Percentiles rank a stretch among this genome's conserved stretches.
Conservation (phyloP, 2,888 invertebrate genomes). For the Orthosia gracilis region DNA sequence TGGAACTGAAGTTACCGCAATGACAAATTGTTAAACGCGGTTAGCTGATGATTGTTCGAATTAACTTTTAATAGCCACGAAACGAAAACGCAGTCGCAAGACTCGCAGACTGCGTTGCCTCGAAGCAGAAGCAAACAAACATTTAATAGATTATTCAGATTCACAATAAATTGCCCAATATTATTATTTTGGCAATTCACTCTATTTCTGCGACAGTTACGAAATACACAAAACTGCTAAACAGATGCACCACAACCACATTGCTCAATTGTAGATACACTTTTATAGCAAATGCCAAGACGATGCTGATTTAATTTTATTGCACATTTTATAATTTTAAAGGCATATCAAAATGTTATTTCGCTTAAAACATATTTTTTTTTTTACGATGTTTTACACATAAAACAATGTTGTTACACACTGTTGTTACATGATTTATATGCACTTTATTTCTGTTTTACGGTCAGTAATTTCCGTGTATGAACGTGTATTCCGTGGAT, state of each 20-base stretch:
- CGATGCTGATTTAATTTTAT: slow-evolving; percentile 11
- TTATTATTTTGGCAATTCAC: slow-evolving; percentile 18
- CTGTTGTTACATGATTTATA: background rate
- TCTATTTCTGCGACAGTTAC: slow-evolving; percentile 1
- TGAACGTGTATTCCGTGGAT: no score
- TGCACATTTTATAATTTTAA: slow-evolving; percentile 3
- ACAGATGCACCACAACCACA: background rate
- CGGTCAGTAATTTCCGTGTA: background rate
- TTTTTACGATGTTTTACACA: slow-evolving; percentile 17
- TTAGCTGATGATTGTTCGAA: background rate
- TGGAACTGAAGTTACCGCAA: no score
- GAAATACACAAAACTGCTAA: slow-evolving; percentile 17
- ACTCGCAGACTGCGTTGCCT: no score
- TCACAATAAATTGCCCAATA: background rate
- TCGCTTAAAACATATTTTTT: background rate
- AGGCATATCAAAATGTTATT: background rate
- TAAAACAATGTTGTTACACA: background rate
- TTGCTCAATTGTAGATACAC: background rate
- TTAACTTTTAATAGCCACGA: background rate
- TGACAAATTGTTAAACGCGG: background rate
- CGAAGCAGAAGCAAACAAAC: no score
- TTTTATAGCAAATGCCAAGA: background rate
- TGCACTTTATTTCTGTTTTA: background rate
- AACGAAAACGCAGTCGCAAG: no score
- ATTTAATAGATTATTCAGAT: no score